Conservation (phyloP, 2,797 vertebrate species). For the Chelon auratus region DNA sequence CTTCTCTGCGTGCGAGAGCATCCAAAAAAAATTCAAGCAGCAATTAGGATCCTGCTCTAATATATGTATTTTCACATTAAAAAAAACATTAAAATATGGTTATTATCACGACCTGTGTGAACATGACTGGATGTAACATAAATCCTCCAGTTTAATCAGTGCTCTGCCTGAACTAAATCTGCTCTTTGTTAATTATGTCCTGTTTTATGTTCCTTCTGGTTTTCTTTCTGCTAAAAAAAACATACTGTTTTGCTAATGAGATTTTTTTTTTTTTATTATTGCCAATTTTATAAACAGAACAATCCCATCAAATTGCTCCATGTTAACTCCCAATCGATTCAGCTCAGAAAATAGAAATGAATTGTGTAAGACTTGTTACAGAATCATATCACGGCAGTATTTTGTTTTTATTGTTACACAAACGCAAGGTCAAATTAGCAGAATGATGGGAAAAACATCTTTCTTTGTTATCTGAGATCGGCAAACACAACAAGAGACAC, state of each 20-base stretch:
- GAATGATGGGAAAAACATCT: slow-evolving; percentile 24
- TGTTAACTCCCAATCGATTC: slow-evolving; percentile 1
- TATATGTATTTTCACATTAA: no score
- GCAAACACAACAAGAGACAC: not conserved
- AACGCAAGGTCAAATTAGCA: not conserved
- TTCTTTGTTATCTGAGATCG: slow-evolving; percentile 8
- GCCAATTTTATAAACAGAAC: not conserved
- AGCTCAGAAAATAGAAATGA: slow-evolving; percentile 11
- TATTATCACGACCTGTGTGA: no score
- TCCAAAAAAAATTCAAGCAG: no score
- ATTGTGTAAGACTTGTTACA: not conserved
- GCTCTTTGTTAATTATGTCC: not conserved
- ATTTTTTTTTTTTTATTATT: not conserved
- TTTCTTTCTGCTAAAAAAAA: not conserved
- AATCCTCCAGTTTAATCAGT: not conserved
- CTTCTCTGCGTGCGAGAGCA: not conserved
- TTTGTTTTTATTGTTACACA: not conserved
- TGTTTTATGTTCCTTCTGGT: not conserved
- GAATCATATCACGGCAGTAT: slow-evolving; percentile 7
- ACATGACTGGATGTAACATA: no score
- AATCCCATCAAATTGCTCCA: slow-evolving; percentile 9
- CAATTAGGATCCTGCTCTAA: no score
- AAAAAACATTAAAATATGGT: no score
- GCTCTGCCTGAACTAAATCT: slow-evolving; percentile 6
- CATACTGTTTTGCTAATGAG: not conserved